Evolutionary conservation across 2,797 vertebrate genomes (phyloP).

Genomic region (Lutjanus campechanus): DNA sequence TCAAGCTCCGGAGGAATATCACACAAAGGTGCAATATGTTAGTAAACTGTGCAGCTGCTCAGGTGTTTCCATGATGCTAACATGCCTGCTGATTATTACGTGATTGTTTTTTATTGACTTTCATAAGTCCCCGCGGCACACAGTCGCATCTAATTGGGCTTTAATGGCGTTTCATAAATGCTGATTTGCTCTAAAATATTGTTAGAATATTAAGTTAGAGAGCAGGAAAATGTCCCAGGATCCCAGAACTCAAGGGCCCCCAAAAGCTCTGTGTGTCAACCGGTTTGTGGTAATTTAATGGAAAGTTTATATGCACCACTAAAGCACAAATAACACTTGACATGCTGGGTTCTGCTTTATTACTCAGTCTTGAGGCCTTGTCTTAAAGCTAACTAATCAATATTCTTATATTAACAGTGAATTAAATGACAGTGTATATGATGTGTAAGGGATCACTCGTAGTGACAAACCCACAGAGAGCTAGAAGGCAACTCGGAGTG

Average conservation of each 20-base stretch:
- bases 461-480: not conserved
- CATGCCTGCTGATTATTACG: constrained; percentile 6
- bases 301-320: not conserved
- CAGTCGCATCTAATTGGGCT: constrained; percentile 21
- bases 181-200: constrained; percentile 13
- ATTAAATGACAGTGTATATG: not conserved
- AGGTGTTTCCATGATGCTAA: constrained; percentile 2
- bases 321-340: constrained; percentile 14
- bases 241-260: not conserved
- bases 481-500: too few relatives aligned
- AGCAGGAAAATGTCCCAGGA: not conserved
- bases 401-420: not conserved
- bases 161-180: constrained; percentile 21
- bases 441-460: not conserved
- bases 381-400: constrained; percentile 4
- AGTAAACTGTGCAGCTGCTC: constrained; percentile 10
- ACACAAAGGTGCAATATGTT: constrained; percentile 1
- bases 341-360: not conserved
- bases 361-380: not conserved
- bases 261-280: not conserved
- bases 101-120: constrained; percentile 34
- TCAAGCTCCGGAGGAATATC: constrained; percentile 19
- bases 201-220: constrained; percentile 16
- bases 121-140: not conserved
- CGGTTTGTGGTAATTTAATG: constrained; percentile 1